phyloP scores from a whole-genome alignment of 2,113 vertebrate species.

The Connochaetes taurinus region DNA sequence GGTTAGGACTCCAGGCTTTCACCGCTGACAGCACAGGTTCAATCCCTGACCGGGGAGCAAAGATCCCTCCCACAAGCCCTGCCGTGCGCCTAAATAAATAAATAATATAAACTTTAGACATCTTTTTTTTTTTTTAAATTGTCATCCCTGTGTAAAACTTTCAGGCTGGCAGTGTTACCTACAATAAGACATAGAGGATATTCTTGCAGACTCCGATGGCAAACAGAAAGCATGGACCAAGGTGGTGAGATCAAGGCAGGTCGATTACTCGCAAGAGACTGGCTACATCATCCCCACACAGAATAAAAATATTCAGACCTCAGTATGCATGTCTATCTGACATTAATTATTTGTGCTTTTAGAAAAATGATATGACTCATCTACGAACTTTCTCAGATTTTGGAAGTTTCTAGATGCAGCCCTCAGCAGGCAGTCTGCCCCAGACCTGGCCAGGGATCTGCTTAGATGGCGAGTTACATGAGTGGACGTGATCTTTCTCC shows the following conservation, averaged over 20 bases:
- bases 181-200: background rate
- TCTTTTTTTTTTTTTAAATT: background rate
- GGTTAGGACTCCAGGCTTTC: background rate
- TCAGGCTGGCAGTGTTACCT: background rate
- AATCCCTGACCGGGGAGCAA: fast-evolving
- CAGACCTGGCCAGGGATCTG: background rate
- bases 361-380: background rate
- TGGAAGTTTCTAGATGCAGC: background rate
- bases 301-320: background rate
- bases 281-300: background rate
- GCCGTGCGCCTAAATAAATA: background rate
- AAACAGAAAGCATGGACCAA: background rate
- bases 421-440: background rate
- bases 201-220: background rate
- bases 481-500: background rate
- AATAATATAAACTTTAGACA: background rate
- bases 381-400: background rate
- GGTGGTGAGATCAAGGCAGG: background rate
- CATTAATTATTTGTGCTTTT: background rate
- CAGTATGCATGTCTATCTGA: background rate
- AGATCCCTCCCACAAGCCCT: background rate
- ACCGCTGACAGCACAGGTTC: background rate
- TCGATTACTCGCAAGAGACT: background rate
- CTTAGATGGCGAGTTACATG: background rate
- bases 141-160: background rate